Conservation (phyloP, 2,113 vertebrate genomes). For the Amblyopsis rosae region DNA sequence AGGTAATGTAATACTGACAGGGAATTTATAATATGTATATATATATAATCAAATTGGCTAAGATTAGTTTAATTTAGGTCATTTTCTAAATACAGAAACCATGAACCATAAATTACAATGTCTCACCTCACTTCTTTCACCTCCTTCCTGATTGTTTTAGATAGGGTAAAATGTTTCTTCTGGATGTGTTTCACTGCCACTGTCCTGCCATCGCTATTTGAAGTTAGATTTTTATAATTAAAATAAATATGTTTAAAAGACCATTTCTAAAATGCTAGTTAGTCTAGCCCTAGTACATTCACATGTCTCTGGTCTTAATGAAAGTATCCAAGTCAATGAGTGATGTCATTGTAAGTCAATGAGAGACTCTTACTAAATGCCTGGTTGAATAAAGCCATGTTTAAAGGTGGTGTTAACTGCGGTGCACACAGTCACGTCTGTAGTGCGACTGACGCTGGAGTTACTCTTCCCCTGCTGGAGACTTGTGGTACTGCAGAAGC, state of each 20-base stretch:
- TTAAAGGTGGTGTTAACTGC: constrained; percentile 59
- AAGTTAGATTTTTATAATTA: background rate
- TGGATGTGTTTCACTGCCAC: constrained; percentile 78
- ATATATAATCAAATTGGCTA: too few relatives aligned
- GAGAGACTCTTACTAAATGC: constrained; percentile 68
- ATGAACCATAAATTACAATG: background rate
- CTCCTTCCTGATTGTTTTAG: constrained; percentile 77
- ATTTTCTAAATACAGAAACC: background rate
- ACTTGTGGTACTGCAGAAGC: constrained; percentile 66
- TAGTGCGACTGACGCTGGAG: constrained; percentile 64
- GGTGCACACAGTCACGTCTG: constrained; percentile 66
- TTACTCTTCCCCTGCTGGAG: constrained; percentile 63
- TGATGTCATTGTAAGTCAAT: background rate
- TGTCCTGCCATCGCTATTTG: constrained; percentile 69
- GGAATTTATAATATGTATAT: background rate
- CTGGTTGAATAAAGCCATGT: constrained; percentile 68
- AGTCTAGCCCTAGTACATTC: too few relatives aligned
- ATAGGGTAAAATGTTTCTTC: constrained; percentile 75
- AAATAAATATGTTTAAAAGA: background rate
- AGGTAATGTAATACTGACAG: background rate
- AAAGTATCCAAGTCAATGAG: background rate
- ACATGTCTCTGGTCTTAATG: background rate
- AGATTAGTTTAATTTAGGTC: background rate
- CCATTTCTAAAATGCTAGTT: background rate
- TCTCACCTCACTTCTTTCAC: constrained; percentile 78